Evolutionary conservation across 2,113 vertebrate species (phyloP).

Genomic region (rat (Rattus norvegicus)): DNA sequence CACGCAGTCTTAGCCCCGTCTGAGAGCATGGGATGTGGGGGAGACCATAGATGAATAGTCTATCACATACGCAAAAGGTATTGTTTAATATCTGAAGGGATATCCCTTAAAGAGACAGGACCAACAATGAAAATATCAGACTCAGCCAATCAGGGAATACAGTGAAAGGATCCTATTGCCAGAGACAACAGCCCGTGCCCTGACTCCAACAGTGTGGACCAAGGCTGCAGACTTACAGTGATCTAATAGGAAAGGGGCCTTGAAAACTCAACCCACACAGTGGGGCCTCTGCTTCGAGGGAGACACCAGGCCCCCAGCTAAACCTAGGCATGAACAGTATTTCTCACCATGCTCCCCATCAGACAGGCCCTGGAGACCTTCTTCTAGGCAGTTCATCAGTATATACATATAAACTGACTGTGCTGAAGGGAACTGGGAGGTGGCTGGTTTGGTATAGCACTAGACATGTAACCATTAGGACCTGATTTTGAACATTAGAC

Average conservation of each 20-base stretch:
- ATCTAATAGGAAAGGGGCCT: neutral
- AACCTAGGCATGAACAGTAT: too few relatives aligned
- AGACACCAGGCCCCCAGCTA: neutral
- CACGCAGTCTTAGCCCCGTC: neutral
- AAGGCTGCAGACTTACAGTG: neutral
- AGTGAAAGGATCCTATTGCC: neutral
- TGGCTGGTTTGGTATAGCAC: neutral
- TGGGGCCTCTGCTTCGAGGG: neutral
- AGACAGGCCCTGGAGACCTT: neutral
- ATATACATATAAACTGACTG: neutral
- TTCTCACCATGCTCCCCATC: neutral
- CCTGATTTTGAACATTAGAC: neutral
- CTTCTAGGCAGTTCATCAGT: neutral
- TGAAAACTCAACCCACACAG: neutral
- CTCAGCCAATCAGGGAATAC: neutral
- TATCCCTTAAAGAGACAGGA: neutral
- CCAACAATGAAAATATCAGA: neutral
- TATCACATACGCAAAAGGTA: neutral
- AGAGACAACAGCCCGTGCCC: neutral
- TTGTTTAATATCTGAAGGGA: neutral
- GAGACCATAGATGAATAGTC: neutral
- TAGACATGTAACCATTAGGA: neutral
- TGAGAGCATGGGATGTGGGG: neutral
- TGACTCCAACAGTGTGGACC: neutral
- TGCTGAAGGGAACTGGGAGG: neutral